These are phyloP conservation scores for Phoenicopterus ruber DNA, from an alignment of 2,113 vertebrate genomes.

Conservation along the genomic window DNA sequence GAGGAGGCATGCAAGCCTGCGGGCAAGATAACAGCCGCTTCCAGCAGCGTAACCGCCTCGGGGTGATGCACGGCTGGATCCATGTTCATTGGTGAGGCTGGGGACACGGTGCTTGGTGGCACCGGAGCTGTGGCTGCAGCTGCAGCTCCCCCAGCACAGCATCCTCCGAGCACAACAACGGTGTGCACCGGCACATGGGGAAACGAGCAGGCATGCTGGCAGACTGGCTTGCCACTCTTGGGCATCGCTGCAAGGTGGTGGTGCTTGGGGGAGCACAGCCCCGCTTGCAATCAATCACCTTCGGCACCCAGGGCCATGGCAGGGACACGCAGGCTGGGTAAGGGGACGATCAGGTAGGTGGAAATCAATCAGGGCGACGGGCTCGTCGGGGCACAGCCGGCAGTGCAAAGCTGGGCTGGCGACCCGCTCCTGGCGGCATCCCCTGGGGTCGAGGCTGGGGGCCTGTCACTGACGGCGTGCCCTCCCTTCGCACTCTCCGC, in stretches of 20 bases:
- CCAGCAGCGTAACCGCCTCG: accelerated
- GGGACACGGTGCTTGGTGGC: background rate
- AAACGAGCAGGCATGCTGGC: background rate
- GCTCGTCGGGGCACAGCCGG: accelerated
- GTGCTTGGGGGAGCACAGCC: background rate
- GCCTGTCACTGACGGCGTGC: accelerated
- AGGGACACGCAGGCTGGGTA: background rate
- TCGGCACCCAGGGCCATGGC: background rate
- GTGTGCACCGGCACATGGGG: accelerated
- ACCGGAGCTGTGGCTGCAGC: background rate
- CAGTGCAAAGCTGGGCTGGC: background rate
- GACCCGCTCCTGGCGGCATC: accelerated
- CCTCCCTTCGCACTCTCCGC: background rate
- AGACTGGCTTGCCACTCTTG: background rate
- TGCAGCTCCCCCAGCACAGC: background rate
- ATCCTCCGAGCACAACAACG: background rate
- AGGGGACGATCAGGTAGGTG: background rate
- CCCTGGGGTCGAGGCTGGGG: accelerated
- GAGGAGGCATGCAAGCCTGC: background rate
- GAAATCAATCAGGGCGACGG: background rate
- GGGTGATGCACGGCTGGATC: background rate
- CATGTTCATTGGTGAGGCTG: accelerated
- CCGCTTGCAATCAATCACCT: background rate
- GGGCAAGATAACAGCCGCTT: background rate
- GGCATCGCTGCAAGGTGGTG: background rate